phyloP scores from a whole-genome alignment of 2,888 invertebrate species.

The Campaea margaritaria region DNA sequence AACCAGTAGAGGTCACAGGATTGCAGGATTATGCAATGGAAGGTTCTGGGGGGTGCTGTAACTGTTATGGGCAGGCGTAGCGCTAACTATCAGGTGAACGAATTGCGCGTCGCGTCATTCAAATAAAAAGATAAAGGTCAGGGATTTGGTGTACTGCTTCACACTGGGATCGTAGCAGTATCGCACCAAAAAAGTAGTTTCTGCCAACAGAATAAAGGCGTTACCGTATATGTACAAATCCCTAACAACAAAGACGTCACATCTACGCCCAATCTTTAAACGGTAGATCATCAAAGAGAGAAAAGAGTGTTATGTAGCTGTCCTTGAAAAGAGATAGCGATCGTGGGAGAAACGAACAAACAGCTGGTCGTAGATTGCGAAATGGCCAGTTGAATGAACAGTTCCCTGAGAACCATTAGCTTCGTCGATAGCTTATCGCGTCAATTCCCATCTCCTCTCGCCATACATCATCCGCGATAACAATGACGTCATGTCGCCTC shows the following conservation, averaged over 20 bases:
- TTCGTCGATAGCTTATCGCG: constrained; percentile 58
- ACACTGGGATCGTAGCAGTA: too few species aligned
- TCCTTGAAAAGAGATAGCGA: constrained; percentile 9
- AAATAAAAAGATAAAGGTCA: too few species aligned
- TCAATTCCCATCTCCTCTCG: constrained; percentile 41
- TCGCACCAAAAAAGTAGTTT: too few species aligned
- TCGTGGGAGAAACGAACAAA: constrained; percentile 19
- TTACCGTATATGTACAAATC: too few species aligned
- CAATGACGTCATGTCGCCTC: constrained; percentile 61
- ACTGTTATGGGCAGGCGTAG: too few species aligned
- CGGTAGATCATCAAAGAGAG: constrained; percentile 3
- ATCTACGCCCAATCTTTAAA: background rate
- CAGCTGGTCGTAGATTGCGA: constrained; percentile 25
- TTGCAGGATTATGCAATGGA: too few species aligned
- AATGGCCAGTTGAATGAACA: constrained; percentile 51
- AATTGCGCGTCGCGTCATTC: too few species aligned
- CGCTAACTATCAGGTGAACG: too few species aligned
- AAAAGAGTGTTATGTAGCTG: background rate
- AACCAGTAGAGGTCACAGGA: too few species aligned
- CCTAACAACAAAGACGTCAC: background rate
- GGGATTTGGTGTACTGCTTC: too few species aligned
- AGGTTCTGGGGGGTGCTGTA: too few species aligned
- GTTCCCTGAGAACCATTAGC: constrained; percentile 61
- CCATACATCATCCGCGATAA: constrained; percentile 63
- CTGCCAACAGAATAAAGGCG: too few species aligned